Base-by-base conservation (phyloP, 2,888 invertebrate genomes). In the Eristalinus aeneus region DNA sequence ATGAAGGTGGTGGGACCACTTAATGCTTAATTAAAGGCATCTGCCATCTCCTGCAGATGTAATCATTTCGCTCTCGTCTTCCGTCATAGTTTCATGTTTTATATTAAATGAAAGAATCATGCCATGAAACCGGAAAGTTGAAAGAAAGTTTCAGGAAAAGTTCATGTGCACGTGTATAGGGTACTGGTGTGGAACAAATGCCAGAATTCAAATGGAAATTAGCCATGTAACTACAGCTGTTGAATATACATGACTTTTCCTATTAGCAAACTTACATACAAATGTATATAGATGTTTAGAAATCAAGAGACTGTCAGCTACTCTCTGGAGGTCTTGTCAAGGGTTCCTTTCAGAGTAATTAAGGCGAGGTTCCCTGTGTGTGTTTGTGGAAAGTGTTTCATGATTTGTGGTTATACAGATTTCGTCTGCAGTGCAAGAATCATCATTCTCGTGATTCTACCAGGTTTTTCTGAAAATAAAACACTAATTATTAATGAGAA, bases 1-100 rank as follows among this genome's bases (percentile, higher is more conserved):
- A 39, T 6, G 22, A 76, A 65, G 67, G 63, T 68, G 27, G 46
- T 27, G 72, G 39, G 32, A 53, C 80, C 84, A 80, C 79, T 84
- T 84, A 71, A 69, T 79, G 54, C 34, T 61, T 79, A 84, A 75
- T 84, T 84, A 71, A 84, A 65, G 64, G 64, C 60, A 46, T 46
- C 46, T 46, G 46, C 46, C 46, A 16, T 46, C 46, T 46, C 46
- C 1, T 46, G 46, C 46, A 16, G 46, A 46, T 46, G 46, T 46
- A 46, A 46, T 46, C n/a, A 46, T 46, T 46, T 46, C 46, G 46
- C 8, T 46, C 46, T 16, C 16, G 8, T 46, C 46, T 46, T 46
- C 46, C 46, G 8, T 46, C 46, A 46, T 46, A 20, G 46, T 46
- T n/a, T 8, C 46, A 46, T 46, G 46, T 46, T 46, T 46, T 46